Base-by-base conservation (phyloP, 2,888 invertebrate species). In the Pilophorus perplexus region DNA sequence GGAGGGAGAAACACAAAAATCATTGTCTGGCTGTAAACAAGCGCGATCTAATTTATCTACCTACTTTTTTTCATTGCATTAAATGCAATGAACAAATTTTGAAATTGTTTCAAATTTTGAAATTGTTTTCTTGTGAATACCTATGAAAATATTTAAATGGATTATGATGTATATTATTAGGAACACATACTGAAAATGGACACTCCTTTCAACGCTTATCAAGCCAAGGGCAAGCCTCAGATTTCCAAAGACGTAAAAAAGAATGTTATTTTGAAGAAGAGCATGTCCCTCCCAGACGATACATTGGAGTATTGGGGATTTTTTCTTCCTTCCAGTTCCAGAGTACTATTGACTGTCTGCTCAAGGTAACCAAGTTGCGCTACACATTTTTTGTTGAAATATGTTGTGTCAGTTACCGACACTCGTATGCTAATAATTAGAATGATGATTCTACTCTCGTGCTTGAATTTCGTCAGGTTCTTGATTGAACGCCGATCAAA, bases 291-390 rank as follows among this genome's bases (percentile, higher is more conserved):
- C 69, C 90, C 89, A 0, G 91, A 91, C 76, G 91, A 91, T 73
- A 90, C 90, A 8, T 78, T 91, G 33, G 91, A 92, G 76, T 92
- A 91, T 76, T 92, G 90, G 90, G 90, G 91, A 2, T 91, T 92
- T 78, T 91, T 88, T 78, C 79, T 92, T 50, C 79, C 89, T 54
- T 84, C 85, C 77, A 90, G 90, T 22, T 89, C 91, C 1, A 83
- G 83, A 10, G 90, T 92, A 1, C 83, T 84, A 71, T 78, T 92
- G 22, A 87, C 88, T 74, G 87, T 88, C 46, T 92, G 91, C 75
- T 90, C 91, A 10, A 83, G 87, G 74, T 87, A 83, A 71, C 55
- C 27, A 18, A 14, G 33, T 50, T n/a, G 54, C 16, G 27, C n/a
- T 59, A 22, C 2, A 52, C 2, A 4, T 28, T 52, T 28, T 52